These are phyloP conservation scores for Diaprepes abbreviatus DNA, from an alignment of 2,888 invertebrate genomes.

Conservation along the genomic window DNA sequence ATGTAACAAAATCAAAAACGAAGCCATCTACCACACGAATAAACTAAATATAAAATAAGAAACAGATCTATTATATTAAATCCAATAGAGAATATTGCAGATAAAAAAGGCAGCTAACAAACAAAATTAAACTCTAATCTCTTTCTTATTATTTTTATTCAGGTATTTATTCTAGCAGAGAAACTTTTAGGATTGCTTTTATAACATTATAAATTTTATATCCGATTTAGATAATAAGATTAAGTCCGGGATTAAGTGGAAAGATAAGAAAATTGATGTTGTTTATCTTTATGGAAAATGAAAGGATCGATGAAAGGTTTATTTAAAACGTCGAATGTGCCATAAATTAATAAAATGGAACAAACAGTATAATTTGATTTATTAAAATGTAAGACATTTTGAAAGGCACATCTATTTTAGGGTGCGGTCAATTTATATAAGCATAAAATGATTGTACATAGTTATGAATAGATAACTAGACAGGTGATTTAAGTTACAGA, in stretches of 20 bases:
- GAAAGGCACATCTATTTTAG: neutral
- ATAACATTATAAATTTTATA: neutral
- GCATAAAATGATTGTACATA: neutral
- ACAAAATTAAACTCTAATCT: neutral
- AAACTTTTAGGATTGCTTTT: neutral
- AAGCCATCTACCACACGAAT: too few species aligned
- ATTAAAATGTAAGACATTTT: neutral
- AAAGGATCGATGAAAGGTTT: conserved; percentile 19
- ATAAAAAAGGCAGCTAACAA: too few species aligned
- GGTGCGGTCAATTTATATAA: neutral
- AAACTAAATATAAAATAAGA: too few species aligned
- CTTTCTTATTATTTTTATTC: too few species aligned
- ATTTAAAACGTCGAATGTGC: neutral
- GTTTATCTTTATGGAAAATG: conserved; percentile 10
- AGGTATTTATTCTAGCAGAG: neutral
- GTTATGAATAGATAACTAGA: too few species aligned
- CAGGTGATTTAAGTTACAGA: too few species aligned
- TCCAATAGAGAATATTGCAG: too few species aligned
- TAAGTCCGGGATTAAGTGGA: conserved; percentile 7
- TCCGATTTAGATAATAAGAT: conserved; percentile 14
- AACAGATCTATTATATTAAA: too few species aligned
- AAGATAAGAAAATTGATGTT: conserved; percentile 18
- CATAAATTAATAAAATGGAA: neutral
- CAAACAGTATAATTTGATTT: neutral
- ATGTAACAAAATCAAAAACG: too few species aligned